Evolutionary conservation across 1,140 invertebrate species (phyloP).

Genomic region (Ruditapes philippinarum): DNA sequence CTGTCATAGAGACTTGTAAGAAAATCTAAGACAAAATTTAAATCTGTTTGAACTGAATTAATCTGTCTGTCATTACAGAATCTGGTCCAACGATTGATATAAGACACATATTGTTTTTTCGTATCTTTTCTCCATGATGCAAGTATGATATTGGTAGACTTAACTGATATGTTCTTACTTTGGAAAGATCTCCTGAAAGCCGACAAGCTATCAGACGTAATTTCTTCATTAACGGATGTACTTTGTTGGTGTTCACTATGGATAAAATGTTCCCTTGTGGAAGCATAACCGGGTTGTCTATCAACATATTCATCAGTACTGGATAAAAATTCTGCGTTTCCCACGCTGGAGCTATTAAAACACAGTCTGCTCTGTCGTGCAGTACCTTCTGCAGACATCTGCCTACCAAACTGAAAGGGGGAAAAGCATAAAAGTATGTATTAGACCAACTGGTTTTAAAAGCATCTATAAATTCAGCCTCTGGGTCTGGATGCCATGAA

Average conservation of each 20-base stretch:
- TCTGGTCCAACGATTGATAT: neutral
- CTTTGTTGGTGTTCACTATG: neutral
- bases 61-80: constrained; percentile 27
- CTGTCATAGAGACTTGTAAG: neutral
- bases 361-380: constrained; percentile 9
- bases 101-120: neutral
- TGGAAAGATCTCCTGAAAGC: constrained; percentile 45
- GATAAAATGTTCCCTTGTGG: neutral
- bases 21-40: neutral
- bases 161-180: neutral
- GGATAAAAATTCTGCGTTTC: constrained; percentile 52
- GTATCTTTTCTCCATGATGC: constrained; percentile 29
- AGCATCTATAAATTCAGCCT: constrained; percentile 58
- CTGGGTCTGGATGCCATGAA: constrained; percentile 64
- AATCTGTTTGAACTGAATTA: neutral
- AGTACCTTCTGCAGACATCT: constrained; percentile 22
- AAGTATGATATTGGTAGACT: constrained; percentile 30
- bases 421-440: constrained; percentile 52
- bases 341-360: constrained; percentile 56
- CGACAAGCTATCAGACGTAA: constrained; percentile 20
- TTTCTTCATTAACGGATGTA: constrained; percentile 17
- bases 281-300: neutral
- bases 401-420: constrained; percentile 62
- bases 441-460: constrained; percentile 54
- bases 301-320: neutral